A percentile compares a stretch with the other conserved stretches of the same genome.
phyloP scores from a whole-genome alignment of 2,113 vertebrate genomes.

The Dunckerocampus dactyliophorus region DNA sequence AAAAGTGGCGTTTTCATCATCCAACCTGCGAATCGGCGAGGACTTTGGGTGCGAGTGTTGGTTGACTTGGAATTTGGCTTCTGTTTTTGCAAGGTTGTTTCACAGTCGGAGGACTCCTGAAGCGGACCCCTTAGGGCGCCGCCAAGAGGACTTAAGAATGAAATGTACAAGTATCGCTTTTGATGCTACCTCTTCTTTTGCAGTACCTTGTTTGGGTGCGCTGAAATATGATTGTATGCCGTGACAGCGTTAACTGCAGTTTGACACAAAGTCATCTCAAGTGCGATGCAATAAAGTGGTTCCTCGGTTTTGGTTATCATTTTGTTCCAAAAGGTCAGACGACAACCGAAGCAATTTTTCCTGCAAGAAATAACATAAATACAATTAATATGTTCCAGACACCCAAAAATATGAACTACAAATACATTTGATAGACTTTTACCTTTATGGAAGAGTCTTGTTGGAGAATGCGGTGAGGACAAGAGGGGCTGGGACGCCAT shows the following conservation, averaged over 20 bases:
- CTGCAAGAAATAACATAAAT: no score
- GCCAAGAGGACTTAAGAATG: neutral
- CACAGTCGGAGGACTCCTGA: neutral
- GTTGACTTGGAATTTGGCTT: conserved; percentile 24
- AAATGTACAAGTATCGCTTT: neutral
- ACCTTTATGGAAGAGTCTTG: no score
- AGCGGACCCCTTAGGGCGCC: neutral
- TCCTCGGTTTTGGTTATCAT: no score
- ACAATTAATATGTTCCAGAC: no score
- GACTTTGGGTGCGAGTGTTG: conserved; percentile 31
- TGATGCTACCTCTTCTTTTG: neutral
- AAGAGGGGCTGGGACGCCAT: no score
- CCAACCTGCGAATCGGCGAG: conserved; percentile 72
- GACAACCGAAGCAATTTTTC: no score
- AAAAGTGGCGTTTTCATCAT: conserved; percentile 95
- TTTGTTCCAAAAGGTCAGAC: no score
- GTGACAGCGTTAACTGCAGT: neutral
- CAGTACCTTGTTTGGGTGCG: neutral
- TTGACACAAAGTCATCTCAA: neutral
- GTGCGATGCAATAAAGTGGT: no score
- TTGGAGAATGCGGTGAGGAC: no score
- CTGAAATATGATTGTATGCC: neutral
- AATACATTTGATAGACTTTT: no score
- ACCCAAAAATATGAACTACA: no score
- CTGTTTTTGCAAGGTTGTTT: neutral